Percentiles rank a stretch among this genome's conserved stretches.
These are phyloP conservation scores for Silvanus unidentatus DNA, from an alignment of 2,888 invertebrate genomes.

Conservation along the genomic window DNA sequence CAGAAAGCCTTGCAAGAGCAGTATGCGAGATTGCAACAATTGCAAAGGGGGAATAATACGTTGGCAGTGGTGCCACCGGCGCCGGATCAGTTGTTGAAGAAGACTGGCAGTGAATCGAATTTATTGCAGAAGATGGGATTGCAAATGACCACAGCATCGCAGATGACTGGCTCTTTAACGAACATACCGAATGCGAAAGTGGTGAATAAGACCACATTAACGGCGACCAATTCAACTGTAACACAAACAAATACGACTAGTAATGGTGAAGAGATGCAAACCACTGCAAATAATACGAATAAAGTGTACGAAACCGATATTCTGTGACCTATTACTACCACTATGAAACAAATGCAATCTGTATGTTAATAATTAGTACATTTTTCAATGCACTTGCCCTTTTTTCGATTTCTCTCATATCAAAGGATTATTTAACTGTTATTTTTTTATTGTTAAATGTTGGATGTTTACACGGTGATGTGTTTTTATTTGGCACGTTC, in stretches of 20 bases:
- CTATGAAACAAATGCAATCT: conserved; percentile 27
- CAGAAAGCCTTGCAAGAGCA: conserved; percentile 87
- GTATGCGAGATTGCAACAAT: conserved; percentile 81
- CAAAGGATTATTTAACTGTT: conserved; percentile 33
- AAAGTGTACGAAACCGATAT: conserved; percentile 92
- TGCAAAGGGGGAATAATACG: conserved; percentile 71
- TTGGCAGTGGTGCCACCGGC: conserved; percentile 57
- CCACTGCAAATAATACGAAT: conserved; percentile 38
- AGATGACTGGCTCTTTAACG: conserved; percentile 57
- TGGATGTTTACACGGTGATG: conserved; percentile 29
- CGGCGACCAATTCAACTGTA: conserved; percentile 28
- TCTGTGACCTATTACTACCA: conserved; percentile 61
- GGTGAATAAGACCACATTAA: conserved; percentile 30
- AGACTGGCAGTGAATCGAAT: conserved; percentile 85
- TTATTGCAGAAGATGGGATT: conserved; percentile 77
- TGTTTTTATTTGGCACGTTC: too few relatives aligned
- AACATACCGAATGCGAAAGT: conserved; percentile 50
- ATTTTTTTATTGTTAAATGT: conserved; percentile 31
- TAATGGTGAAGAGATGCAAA: conserved; percentile 20
- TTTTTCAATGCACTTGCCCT: not conserved
- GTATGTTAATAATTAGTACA: conserved; percentile 28
- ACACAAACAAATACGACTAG: conserved; percentile 36
- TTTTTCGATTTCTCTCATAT: conserved; percentile 25
- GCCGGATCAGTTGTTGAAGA: conserved; percentile 62
- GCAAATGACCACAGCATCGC: conserved; percentile 52